Conservation (phyloP, 2,888 invertebrate species). For the Operophtera brumata region DNA sequence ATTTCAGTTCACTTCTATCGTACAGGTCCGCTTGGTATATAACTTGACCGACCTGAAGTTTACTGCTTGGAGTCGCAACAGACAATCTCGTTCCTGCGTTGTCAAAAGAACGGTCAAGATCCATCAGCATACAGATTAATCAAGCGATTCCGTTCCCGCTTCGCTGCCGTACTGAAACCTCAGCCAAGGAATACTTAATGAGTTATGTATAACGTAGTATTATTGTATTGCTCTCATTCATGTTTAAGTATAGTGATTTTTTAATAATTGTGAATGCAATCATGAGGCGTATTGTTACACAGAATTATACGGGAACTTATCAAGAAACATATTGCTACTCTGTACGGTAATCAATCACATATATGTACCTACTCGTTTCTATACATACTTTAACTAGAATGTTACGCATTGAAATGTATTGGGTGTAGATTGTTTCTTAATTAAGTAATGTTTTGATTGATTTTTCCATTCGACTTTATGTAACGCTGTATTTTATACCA, state of each 20-base stretch:
- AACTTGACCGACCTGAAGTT: no score
- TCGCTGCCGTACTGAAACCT: conserved; percentile 6
- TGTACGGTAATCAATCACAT: background rate
- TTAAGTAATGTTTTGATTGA: background rate
- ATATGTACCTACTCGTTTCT: background rate
- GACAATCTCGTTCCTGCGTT: no score
- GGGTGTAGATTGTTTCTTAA: conserved; percentile 4
- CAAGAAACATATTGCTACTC: background rate
- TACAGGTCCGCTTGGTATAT: no score
- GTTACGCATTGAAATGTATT: background rate
- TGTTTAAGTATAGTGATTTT: conserved; percentile 18
- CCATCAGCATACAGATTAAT: no score
- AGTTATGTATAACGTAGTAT: conserved; percentile 46
- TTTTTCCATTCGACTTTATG: conserved; percentile 4
- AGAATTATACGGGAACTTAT: conserved; percentile 14
- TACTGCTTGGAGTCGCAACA: no score
- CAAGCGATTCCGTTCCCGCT: no score
- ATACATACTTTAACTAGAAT: background rate
- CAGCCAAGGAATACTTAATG: conserved; percentile 54
- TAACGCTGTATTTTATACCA: background rate
- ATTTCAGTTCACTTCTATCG: no score
- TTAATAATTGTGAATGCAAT: conserved; percentile 15
- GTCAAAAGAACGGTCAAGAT: no score
- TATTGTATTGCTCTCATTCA: conserved; percentile 40
- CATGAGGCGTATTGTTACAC: conserved; percentile 8